These are phyloP conservation scores for Pangasianodon gigas DNA, from an alignment of 2,113 vertebrate genomes.

Conservation along the genomic window DNA sequence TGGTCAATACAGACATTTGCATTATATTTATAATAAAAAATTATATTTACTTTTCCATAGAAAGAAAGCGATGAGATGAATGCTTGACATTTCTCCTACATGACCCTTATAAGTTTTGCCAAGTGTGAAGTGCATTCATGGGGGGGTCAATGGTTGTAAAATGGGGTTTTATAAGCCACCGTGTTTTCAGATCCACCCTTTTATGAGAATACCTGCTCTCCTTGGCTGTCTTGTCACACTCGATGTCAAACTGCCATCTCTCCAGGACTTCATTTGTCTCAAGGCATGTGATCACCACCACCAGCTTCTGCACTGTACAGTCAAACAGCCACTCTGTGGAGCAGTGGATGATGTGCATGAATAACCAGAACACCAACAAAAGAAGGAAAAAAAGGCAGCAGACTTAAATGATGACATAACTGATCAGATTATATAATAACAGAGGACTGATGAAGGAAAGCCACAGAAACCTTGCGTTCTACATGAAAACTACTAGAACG, in stretches of 20 bases:
- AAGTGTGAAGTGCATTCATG: background rate
- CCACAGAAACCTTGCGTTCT: background rate
- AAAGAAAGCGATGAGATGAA: background rate
- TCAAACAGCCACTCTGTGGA: slow-evolving; percentile 88
- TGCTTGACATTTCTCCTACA: background rate
- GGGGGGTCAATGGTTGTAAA: background rate
- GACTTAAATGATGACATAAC: background rate
- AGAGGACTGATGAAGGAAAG: background rate
- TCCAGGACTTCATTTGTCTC: slow-evolving; percentile 89
- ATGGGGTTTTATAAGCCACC: background rate
- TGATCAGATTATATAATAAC: background rate
- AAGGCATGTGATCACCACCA: slow-evolving; percentile 89
- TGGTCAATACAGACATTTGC: background rate
- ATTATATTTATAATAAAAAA: background rate
- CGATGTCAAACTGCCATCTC: slow-evolving; percentile 95
- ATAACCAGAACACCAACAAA: background rate
- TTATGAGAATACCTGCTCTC: slow-evolving; percentile 76
- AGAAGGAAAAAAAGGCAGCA: background rate
- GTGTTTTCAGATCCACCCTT: background rate
- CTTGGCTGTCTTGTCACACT: slow-evolving; percentile 89
- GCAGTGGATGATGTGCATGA: background rate
- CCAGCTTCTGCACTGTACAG: slow-evolving; percentile 91
- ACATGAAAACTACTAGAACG: too few species aligned
- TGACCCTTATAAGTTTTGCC: background rate
- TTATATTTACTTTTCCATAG: background rate